Percentiles rank a stretch among this genome's conserved stretches.
Evolutionary conservation across 2,113 vertebrate genomes (phyloP).

Genomic region (Tetrao urogallus): DNA sequence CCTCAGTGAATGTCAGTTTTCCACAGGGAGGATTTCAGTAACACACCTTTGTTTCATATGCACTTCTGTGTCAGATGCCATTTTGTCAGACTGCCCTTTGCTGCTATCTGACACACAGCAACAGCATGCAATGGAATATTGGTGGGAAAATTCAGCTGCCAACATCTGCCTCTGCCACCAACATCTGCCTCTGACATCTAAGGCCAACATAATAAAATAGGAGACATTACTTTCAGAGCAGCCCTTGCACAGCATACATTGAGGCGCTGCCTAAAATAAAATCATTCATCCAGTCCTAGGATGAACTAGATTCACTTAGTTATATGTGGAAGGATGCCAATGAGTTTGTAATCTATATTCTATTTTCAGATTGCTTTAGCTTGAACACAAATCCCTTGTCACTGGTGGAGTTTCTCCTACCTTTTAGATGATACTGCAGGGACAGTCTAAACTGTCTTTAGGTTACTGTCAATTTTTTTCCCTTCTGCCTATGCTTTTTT

Average conservation of each 20-base stretch:
- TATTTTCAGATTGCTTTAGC: not conserved
- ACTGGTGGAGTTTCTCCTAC: not conserved
- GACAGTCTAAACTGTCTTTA: not conserved
- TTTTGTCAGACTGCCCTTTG: too few relatives aligned
- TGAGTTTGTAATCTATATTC: not conserved
- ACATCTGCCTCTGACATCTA: not conserved
- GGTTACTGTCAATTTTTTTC: not conserved
- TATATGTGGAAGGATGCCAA: not conserved
- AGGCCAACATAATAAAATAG: not conserved
- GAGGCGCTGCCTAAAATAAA: not conserved
- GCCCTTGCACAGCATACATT: not conserved
- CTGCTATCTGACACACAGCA: too few relatives aligned
- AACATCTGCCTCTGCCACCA: not conserved
- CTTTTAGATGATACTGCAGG: not conserved
- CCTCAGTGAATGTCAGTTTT: too few relatives aligned
- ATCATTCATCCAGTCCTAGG: not conserved
- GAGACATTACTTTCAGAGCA: not conserved
- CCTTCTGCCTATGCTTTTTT: not conserved
- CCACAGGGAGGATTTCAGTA: too few relatives aligned
- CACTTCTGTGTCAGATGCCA: too few relatives aligned
- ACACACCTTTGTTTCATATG: too few relatives aligned
- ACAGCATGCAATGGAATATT: not conserved
- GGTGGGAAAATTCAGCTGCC: not conserved
- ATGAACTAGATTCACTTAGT: not conserved
- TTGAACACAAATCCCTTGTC: not conserved